Evolutionary conservation across 2,113 vertebrate genomes (phyloP).

Genomic region (Dunckerocampus dactyliophorus): DNA sequence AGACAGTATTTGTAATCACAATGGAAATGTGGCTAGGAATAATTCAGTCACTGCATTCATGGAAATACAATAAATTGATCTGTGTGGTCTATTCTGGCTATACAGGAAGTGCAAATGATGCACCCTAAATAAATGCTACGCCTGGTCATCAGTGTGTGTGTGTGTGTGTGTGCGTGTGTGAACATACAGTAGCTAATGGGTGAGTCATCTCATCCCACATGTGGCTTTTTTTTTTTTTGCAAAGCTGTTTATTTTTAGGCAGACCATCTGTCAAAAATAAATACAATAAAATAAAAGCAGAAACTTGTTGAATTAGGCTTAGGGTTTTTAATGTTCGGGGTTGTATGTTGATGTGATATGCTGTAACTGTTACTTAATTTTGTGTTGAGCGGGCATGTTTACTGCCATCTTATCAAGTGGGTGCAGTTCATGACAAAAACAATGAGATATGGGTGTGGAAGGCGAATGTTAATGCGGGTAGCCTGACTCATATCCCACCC

Average conservation of each 20-base stretch:
- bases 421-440: slow-evolving; percentile 37
- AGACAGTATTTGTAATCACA: no score
- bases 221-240: slow-evolving; percentile 40
- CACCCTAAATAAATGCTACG: neutral
- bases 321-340: slow-evolving; percentile 8
- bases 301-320: slow-evolving; percentile 15
- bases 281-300: slow-evolving; percentile 8
- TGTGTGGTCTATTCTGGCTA: no score
- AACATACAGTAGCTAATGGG: slow-evolving; percentile 20
- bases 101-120: neutral
- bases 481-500: slow-evolving; percentile 45
- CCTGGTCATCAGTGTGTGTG: slow-evolving; percentile 19
- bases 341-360: slow-evolving; percentile 15
- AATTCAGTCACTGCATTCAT: no score
- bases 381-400: neutral
- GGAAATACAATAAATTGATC: no score
- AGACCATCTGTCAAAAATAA: slow-evolving; percentile 51
- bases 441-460: slow-evolving; percentile 54
- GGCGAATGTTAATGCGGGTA: slow-evolving; percentile 34
- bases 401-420: slow-evolving; percentile 29
- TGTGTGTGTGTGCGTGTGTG: neutral
- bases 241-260: slow-evolving; percentile 52
- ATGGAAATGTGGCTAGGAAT: no score
- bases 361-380: slow-evolving; percentile 6
- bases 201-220: slow-evolving; percentile 63